A percentile compares a stretch with the other conserved stretches of the same genome.
Evolutionary conservation across 2,888 invertebrate genomes (phyloP).

Genomic region (Tillus elongatus): DNA sequence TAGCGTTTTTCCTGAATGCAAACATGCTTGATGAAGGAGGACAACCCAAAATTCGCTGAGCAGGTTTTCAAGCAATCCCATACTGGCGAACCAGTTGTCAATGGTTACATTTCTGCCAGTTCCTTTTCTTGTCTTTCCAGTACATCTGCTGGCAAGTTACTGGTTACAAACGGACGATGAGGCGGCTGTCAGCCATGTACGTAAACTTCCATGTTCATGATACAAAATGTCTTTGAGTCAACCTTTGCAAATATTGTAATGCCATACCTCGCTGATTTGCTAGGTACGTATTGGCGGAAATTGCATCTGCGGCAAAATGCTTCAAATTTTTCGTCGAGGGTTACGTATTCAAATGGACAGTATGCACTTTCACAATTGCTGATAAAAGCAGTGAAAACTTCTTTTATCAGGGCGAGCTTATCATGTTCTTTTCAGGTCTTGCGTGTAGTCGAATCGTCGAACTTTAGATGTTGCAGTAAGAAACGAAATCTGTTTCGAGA

Average conservation of each 20-base stretch:
- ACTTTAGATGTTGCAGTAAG: constrained; percentile 9
- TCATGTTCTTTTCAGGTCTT: constrained; percentile 4
- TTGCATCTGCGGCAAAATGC: constrained; percentile 13
- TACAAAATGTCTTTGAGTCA: constrained; percentile 14
- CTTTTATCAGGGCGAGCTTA: constrained; percentile 8
- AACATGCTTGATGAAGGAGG: too few species aligned
- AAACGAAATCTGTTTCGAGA: constrained; percentile 13
- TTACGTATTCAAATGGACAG: constrained; percentile 13
- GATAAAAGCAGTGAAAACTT: constrained; percentile 9
- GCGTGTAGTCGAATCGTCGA: constrained; percentile 10
- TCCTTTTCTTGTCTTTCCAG: constrained; percentile 13
- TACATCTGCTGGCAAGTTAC: constrained; percentile 16
- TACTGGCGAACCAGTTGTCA: constrained; percentile 22
- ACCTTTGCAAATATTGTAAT: constrained; percentile 16
- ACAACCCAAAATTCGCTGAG: too few species aligned
- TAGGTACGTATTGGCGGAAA: constrained; percentile 18
- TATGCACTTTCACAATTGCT: constrained; percentile 11
- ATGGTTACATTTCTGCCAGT: constrained; percentile 16
- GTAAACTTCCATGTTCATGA: constrained; percentile 16
- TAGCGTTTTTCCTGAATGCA: too few species aligned
- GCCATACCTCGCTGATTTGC: constrained; percentile 16
- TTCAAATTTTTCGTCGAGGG: constrained; percentile 17
- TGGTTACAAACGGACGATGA: constrained; percentile 13
- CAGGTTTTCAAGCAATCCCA: too few species aligned
- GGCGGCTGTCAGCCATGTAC: constrained; percentile 16